Conservation (phyloP, 2,113 vertebrate species). For the Struthidea cinerea region DNA sequence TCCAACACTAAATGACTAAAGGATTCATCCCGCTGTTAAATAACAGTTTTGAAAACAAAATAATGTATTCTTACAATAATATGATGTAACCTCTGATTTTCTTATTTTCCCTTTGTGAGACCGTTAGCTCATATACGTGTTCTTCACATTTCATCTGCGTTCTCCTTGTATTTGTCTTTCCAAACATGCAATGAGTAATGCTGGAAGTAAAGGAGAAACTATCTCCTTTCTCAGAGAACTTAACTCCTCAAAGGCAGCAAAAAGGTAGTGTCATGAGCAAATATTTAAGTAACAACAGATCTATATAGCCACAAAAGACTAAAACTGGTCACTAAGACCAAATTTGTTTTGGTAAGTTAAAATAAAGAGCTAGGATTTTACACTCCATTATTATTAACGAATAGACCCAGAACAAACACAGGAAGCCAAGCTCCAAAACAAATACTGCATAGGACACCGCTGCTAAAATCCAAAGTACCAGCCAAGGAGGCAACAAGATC, state of each 20-base stretch:
- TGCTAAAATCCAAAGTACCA: background rate
- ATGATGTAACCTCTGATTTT: slow-evolving; percentile 6
- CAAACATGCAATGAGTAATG: background rate
- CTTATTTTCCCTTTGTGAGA: background rate
- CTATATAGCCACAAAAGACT: background rate
- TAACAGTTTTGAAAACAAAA: slow-evolving; percentile 50
- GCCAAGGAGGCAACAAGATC: background rate
- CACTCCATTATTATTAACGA: background rate
- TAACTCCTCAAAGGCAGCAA: background rate
- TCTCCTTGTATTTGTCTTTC: slow-evolving; percentile 2
- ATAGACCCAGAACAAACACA: background rate
- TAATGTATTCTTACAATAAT: slow-evolving; percentile 2
- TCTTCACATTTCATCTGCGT: background rate
- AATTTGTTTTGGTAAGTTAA: background rate
- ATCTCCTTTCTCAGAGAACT: background rate
- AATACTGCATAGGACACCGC: background rate
- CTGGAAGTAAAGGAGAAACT: background rate
- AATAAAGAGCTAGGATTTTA: background rate
- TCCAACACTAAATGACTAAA: slow-evolving; percentile 31
- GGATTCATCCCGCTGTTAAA: slow-evolving; percentile 16
- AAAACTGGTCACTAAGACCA: background rate
- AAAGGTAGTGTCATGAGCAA: background rate
- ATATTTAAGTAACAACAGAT: background rate
- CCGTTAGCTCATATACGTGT: background rate
- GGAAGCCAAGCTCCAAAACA: slow-evolving; percentile 1